Evolutionary conservation across 2,797 vertebrate species (phyloP).

Genomic region (Phaenicophaeus curvirostris): DNA sequence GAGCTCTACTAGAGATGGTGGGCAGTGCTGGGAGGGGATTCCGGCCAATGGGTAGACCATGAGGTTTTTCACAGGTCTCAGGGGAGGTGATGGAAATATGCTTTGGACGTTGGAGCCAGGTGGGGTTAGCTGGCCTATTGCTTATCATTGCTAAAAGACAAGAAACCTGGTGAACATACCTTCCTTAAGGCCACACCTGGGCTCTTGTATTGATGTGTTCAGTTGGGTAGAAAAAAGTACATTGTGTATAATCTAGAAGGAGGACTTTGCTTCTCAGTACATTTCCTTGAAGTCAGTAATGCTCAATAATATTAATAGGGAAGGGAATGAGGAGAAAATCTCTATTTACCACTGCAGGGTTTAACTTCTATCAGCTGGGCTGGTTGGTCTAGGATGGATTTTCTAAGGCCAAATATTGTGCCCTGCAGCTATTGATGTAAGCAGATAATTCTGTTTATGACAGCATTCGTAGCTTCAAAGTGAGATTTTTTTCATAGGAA

Average conservation of each 20-base stretch:
- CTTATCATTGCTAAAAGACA: background rate
- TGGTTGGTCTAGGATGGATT: background rate
- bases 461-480: background rate
- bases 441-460: background rate
- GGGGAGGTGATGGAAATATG: background rate
- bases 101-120: background rate
- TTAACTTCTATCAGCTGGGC: background rate
- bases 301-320: background rate
- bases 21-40: background rate
- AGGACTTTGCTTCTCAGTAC: background rate
- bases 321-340: background rate
- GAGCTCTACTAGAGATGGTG: background rate
- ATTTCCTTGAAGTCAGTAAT: background rate
- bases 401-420: background rate
- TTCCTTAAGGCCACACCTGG: background rate
- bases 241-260: background rate
- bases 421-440: background rate
- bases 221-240: background rate
- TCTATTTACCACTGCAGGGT: background rate
- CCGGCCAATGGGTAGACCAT: fast-evolving
- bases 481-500: background rate
- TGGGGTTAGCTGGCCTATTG: background rate
- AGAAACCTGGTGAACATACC: background rate
- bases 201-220: background rate
- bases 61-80: background rate